phyloP scores from a whole-genome alignment of 1,140 invertebrate genomes.

The Amyelois transitella region DNA sequence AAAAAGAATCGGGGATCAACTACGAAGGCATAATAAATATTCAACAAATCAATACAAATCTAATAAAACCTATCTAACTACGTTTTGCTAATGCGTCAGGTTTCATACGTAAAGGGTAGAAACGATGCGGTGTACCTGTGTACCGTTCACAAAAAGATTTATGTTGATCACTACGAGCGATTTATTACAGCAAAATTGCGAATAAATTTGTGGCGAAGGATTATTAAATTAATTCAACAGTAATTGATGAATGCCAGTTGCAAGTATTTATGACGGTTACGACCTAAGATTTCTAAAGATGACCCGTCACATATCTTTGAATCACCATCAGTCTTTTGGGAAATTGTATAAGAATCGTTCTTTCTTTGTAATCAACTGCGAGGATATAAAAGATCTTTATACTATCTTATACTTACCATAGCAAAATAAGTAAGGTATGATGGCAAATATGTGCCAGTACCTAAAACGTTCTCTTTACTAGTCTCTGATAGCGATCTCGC shows the following conservation, averaged over 20 bases:
- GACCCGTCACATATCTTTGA: background rate
- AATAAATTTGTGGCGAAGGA: constrained; percentile 5
- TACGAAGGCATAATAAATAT: no score
- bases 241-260: background rate
- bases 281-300: no score
- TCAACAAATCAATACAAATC: no score
- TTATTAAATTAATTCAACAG: constrained; percentile 4
- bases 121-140: background rate
- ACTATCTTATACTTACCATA: no score
- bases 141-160: constrained; percentile 2
- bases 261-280: constrained; percentile 1
- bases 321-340: background rate
- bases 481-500: no score
- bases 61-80: background rate
- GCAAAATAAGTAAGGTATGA: no score
- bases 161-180: constrained; percentile 3
- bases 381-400: no score
- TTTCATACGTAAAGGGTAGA: background rate
- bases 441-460: no score
- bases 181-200: constrained; percentile 7
- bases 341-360: no score
- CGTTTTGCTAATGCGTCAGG: background rate
- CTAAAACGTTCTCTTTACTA: no score
- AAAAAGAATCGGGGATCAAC: no score
- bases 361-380: no score